Evolutionary conservation across 2,113 vertebrate species (phyloP), one percentile per base, ranked within the genome.

Genomic region (Syngnathus floridae): DNA sequence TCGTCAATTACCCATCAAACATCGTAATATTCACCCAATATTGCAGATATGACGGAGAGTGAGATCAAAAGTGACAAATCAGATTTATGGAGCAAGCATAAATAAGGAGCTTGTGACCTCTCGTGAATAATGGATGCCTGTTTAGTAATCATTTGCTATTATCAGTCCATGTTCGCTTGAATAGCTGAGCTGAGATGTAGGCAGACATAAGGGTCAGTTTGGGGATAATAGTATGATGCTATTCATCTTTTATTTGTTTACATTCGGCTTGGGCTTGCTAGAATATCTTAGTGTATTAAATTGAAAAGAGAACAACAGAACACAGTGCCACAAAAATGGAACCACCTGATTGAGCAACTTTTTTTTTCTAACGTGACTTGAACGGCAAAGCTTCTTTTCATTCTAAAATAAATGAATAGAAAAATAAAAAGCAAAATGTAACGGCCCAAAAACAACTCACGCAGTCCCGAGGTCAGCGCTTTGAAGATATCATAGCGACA

Each of bases 41-140:
- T 89, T 86, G 86, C 86, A 73, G 16, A 59, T 40, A 72, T 84
- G 87, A 88, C 85, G 73, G 73, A 80, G 87, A 83, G 78, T 83
- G 79, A 88, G 88, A 92, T 92, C 88, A 89, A 83, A 91, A 89
- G 76, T 71, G 89, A 92, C 91, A 90, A 91, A 91, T 90, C 82
- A 78, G 88, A 90, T 92, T 91, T 90, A 88, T 83, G 86, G 87
- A 78, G 78, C 87, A 76, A 65, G 84, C 80, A 83, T 86, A 90
- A 89, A 90, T 89, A 87, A 89, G 89, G 86, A 86, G 85, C 76
- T 69, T 66, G 78, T 74, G 80, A 87, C 84, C 85, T 87, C 84
- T 85, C 85, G 81, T 91, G 89, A 91, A 92, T 91, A 88, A 90
- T 90, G 88, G 86, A 92, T 89, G 87, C 61, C 64, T 89, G 86